These are phyloP conservation scores for Xenus cinereus DNA, from an alignment of 2,113 vertebrate genomes.

Conservation along the genomic window DNA sequence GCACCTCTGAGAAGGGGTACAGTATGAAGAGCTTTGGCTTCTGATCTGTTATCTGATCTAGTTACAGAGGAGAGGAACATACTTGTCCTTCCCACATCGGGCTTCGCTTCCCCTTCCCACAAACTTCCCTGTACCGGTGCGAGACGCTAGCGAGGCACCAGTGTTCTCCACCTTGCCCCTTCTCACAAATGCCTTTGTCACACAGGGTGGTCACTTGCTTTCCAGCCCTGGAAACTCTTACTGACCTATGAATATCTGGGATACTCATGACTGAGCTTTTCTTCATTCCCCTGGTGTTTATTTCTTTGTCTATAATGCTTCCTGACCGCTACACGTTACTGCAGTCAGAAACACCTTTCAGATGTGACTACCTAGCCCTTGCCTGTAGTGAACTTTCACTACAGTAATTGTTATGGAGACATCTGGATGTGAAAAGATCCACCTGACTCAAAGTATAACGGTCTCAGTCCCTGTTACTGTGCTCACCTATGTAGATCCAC, in stretches of 20 bases:
- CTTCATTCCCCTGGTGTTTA: not conserved
- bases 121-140: accelerated
- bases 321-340: not conserved
- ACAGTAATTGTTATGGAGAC: not conserved
- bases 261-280: not conserved
- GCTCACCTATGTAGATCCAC: not conserved
- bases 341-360: not conserved
- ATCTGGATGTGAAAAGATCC: not conserved
- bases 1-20: not conserved
- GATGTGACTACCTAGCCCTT: not conserved
- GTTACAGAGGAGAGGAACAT: not conserved
- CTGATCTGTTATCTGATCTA: not conserved
- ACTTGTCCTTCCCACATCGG: accelerated
- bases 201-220: not conserved
- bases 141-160: not conserved
- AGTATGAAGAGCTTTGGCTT: not conserved
- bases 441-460: not conserved
- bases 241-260: not conserved
- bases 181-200: not conserved
- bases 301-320: not conserved
- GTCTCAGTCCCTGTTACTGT: not conserved
- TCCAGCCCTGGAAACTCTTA: not conserved
- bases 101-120: not conserved
- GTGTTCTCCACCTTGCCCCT: not conserved
- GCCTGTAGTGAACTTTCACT: not conserved